Base-by-base conservation (phyloP, 2,797 vertebrate species). In the Hippopotamyrus pictus region DNA sequence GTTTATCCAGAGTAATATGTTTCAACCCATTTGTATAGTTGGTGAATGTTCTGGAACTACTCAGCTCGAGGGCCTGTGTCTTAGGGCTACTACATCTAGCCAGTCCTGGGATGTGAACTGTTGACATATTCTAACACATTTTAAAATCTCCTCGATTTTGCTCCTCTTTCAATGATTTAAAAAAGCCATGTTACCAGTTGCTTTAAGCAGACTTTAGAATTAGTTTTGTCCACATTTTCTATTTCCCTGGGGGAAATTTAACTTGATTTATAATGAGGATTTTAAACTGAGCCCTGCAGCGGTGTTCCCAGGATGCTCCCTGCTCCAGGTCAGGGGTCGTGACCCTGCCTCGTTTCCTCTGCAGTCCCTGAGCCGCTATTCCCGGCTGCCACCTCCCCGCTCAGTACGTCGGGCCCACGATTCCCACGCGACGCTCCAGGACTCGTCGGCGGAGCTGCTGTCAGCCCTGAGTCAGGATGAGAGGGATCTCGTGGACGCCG, bases 391-490 rank as follows among this genome's bases (percentile, higher is more conserved):
- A 2, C 89, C 93, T 44, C 89, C 88, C n/a, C 86, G 86, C 4
- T 57, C 17, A 0, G 87, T 91, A n/a, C 51, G 92, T 0, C 94
- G 92, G 73, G 92, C 95, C 0, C 90, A 92, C 0, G 86, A 90
- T 46, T 92, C 95, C 89, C 92, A 91, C 89, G 93, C 93, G 46
- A 89, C 92, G 89, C 91, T 92, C 91, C 92, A 92, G 0, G 97
- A 98, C 92, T 95, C 96, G 0, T 93, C 96, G 0, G 91, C 95
- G 33, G 98, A 99, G 91, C 94, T 99, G 91, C 93, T 99, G 89
- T 96, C 95, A 0, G 98, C 97, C 0, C 95, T 99, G 88, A 98
- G 97, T 94, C 96, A 96, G 83, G 98, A 98, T 90, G 99, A 99
- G 92, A 93, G 96, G 90, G 97, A 98, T 88, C 95, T 99, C 41